Conservation (phyloP, 2,113 vertebrate genomes). For the Neogale vison region DNA sequence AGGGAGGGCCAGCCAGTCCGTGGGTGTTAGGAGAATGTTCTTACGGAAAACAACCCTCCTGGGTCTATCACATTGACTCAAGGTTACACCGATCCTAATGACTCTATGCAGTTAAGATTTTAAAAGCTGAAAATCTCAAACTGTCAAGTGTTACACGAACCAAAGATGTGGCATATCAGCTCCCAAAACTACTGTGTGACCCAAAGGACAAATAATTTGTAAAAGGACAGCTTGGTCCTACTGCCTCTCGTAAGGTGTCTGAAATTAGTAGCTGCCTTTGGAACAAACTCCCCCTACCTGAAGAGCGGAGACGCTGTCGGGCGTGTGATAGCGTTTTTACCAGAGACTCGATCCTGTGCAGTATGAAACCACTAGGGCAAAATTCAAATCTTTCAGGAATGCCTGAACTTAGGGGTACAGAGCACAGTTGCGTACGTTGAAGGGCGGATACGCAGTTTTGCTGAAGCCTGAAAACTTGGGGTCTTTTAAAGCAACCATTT, state of each 20-base stretch:
- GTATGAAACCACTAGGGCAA: not conserved
- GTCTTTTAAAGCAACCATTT: not conserved
- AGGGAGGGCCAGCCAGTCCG: not conserved
- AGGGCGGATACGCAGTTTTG: not conserved
- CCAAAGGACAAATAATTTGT: constrained; percentile 23
- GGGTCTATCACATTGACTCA: constrained; percentile 25
- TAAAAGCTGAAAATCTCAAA: constrained; percentile 36
- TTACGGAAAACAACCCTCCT: constrained; percentile 28
- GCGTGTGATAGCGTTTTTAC: not conserved
- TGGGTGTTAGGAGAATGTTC: not conserved
- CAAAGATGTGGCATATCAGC: not conserved
- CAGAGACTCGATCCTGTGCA: not conserved
- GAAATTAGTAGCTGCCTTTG: not conserved
- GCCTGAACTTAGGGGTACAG: not conserved
- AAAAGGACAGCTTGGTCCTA: not conserved
- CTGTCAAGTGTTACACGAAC: constrained; percentile 1
- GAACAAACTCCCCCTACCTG: constrained; percentile 49
- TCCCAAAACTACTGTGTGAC: constrained; percentile 33
- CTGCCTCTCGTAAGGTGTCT: not conserved
- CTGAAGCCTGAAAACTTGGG: constrained; percentile 13
- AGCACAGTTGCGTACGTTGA: not conserved
- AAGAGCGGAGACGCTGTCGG: not conserved
- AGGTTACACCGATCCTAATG: constrained; percentile 18
- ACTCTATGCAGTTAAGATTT: constrained; percentile 29
- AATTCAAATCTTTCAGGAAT: constrained; percentile 34